Evolutionary conservation across 1,140 invertebrate species (phyloP).

Genomic region (Conopomorpha cramerella): DNA sequence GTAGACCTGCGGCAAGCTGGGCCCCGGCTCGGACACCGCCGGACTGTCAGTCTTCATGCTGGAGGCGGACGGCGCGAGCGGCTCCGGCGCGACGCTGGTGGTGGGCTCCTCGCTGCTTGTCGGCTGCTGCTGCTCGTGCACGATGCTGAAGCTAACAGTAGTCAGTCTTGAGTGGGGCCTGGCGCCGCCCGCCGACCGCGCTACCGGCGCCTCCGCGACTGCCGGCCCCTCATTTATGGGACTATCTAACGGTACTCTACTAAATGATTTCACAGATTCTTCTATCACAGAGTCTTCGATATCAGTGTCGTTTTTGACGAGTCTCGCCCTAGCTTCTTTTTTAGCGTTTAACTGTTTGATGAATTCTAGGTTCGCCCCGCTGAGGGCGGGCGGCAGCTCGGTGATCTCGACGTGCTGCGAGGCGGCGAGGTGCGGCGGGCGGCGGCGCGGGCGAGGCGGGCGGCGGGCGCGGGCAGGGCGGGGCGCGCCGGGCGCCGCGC

Average conservation of each 20-base stretch:
- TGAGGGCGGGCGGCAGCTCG: conserved; percentile 19
- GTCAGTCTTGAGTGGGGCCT: conserved; percentile 34
- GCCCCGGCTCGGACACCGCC: conserved; percentile 30
- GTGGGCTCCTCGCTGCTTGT: too few relatives aligned
- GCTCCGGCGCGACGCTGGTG: conserved; percentile 52
- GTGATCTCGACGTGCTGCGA: conserved; percentile 6
- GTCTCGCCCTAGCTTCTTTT: conserved; percentile 27
- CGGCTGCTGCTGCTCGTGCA: conserved; percentile 40
- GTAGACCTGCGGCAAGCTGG: conserved; percentile 53
- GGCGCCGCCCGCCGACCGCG: conserved; percentile 23
- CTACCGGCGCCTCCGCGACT: conserved; percentile 14
- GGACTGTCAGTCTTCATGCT: too few relatives aligned
- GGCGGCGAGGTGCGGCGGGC: not conserved
- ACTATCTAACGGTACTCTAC: conserved; percentile 11
- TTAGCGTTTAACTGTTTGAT: conserved; percentile 45
- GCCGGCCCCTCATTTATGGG: conserved; percentile 14
- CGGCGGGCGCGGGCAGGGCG: conserved; percentile 8
- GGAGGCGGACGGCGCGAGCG: conserved; percentile 52
- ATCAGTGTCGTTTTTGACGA: conserved; percentile 1
- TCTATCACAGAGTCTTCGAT: conserved; percentile 27
- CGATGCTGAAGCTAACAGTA: conserved; percentile 44
- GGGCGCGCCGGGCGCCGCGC: conserved; percentile 5
- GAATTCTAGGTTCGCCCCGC: conserved; percentile 44
- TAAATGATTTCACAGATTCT: conserved; percentile 19
- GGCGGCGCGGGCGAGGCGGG: not conserved